These are phyloP conservation scores for Pheosia gnoma DNA, from an alignment of 2,888 invertebrate genomes.

Conservation along the genomic window DNA sequence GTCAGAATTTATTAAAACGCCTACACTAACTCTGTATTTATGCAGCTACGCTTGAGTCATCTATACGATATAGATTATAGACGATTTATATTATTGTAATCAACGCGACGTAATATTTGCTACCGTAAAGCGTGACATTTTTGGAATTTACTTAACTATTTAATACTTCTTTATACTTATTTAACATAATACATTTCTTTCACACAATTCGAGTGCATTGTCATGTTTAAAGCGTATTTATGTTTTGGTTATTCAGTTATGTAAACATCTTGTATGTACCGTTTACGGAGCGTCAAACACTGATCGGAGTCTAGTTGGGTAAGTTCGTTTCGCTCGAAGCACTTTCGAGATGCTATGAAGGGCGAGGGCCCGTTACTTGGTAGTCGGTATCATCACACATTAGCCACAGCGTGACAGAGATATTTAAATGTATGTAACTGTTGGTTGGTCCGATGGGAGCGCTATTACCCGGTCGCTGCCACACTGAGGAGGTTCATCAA, in stretches of 20 bases:
- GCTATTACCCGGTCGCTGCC: conserved; percentile 63
- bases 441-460: conserved; percentile 56
- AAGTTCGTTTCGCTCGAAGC: conserved; percentile 30
- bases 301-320: conserved; percentile 42
- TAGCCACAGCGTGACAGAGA: conserved; percentile 68
- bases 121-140: conserved; percentile 25
- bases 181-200: not conserved
- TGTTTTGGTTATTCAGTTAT: conserved; percentile 51
- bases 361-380: conserved; percentile 71
- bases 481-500: no score
- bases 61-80: conserved; percentile 44
- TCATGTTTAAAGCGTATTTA: conserved; percentile 37
- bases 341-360: conserved; percentile 61
- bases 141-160: not conserved
- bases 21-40: conserved; percentile 29
- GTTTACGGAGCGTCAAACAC: conserved; percentile 56
- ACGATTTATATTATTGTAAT: conserved; percentile 53
- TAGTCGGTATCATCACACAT: conserved; percentile 53
- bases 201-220: conserved; percentile 16
- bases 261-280: conserved; percentile 53
- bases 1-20: conserved; percentile 43
- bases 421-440: conserved; percentile 77
- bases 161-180: not conserved
- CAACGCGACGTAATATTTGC: conserved; percentile 34
- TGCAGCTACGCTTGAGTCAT: conserved; percentile 37